phyloP scores from a whole-genome alignment of 2,888 invertebrate species.

The Copidosoma aretas region DNA sequence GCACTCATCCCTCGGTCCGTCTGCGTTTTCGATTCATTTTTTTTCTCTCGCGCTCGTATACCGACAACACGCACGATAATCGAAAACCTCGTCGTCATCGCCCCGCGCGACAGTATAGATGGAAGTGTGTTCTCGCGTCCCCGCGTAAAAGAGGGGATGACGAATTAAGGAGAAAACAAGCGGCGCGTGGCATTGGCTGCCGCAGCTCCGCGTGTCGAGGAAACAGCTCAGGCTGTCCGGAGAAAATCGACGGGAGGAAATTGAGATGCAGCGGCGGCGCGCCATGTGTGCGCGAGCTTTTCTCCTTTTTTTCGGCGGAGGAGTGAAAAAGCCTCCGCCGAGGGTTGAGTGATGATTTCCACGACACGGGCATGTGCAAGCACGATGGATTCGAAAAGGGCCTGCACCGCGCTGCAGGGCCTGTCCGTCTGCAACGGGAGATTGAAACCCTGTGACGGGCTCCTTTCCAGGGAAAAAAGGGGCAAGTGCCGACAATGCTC shows the following conservation, averaged over 20 bases:
- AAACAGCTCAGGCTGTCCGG: not conserved
- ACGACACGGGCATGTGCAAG: not conserved
- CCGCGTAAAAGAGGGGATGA: too few relatives aligned
- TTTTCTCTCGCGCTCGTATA: not conserved
- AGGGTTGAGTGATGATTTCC: not conserved
- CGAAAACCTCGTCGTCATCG: not conserved
- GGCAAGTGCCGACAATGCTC: not conserved
- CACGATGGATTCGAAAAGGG: too few relatives aligned
- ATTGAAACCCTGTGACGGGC: too few relatives aligned
- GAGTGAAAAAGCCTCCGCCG: not conserved
- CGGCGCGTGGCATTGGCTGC: too few relatives aligned
- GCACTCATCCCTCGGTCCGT: not conserved
- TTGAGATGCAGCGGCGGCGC: not conserved
- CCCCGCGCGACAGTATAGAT: not conserved
- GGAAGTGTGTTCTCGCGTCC: not conserved
- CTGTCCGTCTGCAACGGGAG: too few relatives aligned
- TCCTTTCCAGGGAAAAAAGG: not conserved
- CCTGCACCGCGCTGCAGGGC: too few relatives aligned
- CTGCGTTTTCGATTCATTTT: not conserved
- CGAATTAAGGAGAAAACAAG: too few relatives aligned
- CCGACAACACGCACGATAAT: too few relatives aligned
- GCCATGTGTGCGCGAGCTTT: not conserved
- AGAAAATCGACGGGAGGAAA: constrained; percentile 20
- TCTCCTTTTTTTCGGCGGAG: not conserved
- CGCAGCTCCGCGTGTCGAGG: too few relatives aligned